Evolutionary conservation across 37 sponge, comb jelly and placozoan species (phyloP).

Genomic region (Eunapius fragilis): DNA sequence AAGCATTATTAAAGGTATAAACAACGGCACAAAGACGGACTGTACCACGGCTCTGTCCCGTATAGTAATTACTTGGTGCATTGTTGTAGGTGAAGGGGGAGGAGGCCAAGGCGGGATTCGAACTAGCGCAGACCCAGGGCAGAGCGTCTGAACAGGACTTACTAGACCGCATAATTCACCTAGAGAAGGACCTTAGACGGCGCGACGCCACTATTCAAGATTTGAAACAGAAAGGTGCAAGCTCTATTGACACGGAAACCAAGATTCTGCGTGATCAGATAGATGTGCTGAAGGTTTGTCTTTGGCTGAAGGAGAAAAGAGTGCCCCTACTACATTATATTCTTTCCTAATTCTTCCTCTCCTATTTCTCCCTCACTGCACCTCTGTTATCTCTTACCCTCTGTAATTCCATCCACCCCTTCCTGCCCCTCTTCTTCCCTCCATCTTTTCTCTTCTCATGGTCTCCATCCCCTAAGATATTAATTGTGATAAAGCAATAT

Average conservation of each 20-base stretch:
- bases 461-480: neutral
- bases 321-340: neutral
- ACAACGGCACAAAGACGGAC: neutral
- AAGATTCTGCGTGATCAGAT: slow-evolving; percentile 8
- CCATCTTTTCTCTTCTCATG: neutral
- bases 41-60: neutral
- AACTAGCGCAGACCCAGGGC: neutral
- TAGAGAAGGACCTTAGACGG: slow-evolving; percentile 38
- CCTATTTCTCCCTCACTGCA: neutral
- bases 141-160: slow-evolving; percentile 23
- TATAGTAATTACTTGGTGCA: neutral
- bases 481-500: neutral
- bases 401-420: neutral
- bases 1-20: slow-evolving; percentile 24
- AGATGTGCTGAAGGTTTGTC: slow-evolving; percentile 18
- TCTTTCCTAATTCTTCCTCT: neutral
- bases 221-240: neutral
- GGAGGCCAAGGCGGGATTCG: slow-evolving; percentile 26
- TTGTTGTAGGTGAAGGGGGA: slow-evolving; percentile 8
- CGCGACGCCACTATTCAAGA: slow-evolving; percentile 13
- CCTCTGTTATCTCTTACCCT: no score
- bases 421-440: neutral
- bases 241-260: slow-evolving; percentile 2
- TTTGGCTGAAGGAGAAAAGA: neutral
- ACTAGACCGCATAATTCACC: slow-evolving; percentile 7